Conservation (phyloP, 2,797 vertebrate species). For the Esox lucius region DNA sequence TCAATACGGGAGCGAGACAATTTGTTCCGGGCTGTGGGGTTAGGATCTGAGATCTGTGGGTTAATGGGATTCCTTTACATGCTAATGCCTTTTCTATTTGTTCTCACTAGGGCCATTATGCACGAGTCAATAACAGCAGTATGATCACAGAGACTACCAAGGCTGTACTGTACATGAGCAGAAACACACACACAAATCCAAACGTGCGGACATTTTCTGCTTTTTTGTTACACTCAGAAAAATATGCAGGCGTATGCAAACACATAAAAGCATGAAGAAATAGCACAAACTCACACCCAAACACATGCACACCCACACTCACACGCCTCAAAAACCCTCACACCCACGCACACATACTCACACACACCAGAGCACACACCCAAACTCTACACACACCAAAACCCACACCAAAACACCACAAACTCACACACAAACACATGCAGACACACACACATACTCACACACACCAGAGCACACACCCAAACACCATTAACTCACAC, state of each 20-base stretch:
- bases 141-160: slow-evolving; percentile 13
- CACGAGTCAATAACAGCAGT: slow-evolving; percentile 68
- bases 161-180: slow-evolving; percentile 44
- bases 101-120: slow-evolving; percentile 69
- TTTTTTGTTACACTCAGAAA: too few relatives aligned
- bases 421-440: too few relatives aligned
- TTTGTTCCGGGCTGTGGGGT: slow-evolving; percentile 58
- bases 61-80: slow-evolving; percentile 61
- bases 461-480: too few relatives aligned
- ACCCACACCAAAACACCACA: too few relatives aligned
- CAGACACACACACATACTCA: too few relatives aligned
- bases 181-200: not conserved
- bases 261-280: not conserved
- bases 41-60: slow-evolving; percentile 46
- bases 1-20: slow-evolving; percentile 51
- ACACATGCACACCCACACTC: not conserved
- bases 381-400: too few relatives aligned
- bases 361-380: too few relatives aligned
- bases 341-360: too few relatives aligned
- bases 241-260: not conserved
- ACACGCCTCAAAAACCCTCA: too few relatives aligned
- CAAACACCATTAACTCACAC: too few relatives aligned
- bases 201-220: too few relatives aligned
- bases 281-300: not conserved
- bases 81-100: slow-evolving; percentile 61